Conservation (phyloP, 2,113 vertebrate species). For the Chloroceryle aenea region DNA sequence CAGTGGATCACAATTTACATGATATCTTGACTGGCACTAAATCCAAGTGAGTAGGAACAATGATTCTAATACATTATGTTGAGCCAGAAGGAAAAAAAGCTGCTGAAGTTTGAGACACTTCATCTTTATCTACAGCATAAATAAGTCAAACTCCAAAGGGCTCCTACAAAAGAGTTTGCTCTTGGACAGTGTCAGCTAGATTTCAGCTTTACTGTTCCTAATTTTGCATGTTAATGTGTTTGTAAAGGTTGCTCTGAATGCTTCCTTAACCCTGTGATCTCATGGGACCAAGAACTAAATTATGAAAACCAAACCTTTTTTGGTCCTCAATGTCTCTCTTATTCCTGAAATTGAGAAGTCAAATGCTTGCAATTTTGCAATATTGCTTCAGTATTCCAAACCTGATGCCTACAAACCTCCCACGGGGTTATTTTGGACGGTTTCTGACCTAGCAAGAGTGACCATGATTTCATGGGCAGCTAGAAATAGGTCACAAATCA, state of each 20-base stretch:
- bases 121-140: background rate
- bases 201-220: background rate
- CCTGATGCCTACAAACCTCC: background rate
- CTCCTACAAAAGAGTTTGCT: background rate
- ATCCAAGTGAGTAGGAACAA: background rate
- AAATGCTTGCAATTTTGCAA: background rate
- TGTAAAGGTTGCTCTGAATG: background rate
- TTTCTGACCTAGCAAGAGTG: background rate
- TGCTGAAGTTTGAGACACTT: background rate
- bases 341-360: background rate
- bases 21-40: background rate
- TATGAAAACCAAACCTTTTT: background rate
- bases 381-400: background rate
- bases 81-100: background rate
- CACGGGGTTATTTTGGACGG: background rate
- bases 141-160: background rate
- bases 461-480: background rate
- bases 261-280: background rate
- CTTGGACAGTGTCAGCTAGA: background rate
- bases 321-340: background rate
- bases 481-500: slow-evolving; percentile 25
- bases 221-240: background rate
- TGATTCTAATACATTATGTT: background rate
- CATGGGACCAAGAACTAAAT: background rate
- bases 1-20: background rate